Base-by-base conservation (phyloP, 2,113 vertebrate species). In the Hippocampus guttulatus region DNA sequence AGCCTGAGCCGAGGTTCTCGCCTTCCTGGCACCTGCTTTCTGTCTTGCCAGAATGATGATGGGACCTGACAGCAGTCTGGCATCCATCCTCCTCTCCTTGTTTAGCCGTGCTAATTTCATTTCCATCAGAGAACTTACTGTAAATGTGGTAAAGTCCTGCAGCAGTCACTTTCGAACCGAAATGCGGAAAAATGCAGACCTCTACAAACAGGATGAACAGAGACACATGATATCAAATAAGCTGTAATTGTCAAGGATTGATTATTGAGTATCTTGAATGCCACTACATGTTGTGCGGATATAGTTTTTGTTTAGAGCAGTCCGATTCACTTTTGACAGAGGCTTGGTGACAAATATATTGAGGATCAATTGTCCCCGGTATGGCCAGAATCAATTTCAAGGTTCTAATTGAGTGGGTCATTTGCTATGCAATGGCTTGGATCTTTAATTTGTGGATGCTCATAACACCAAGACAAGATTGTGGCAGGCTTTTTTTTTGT, bases 351-450 rank as follows among this genome's bases (percentile, higher is more conserved):
- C 76, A 81, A 85, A 89, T 83, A 83, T 85, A 86, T 88, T 84
- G 76, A 80, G 77, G 81, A 88, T 86, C 87, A 84, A 88, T 92
- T 88, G 88, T 90, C 87, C 88, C 79, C 73, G 12, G 81, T 87
- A 87, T 88, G 85, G 83, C 87, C 82, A 87, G 83, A 85, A 84
- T 91, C 90, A 84, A 85, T 91, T 90, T 91, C 88, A 90, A 79
- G 90, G 75, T 89, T 84, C 71, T 89, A 88, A 91, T 86, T 89
- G 88, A 88, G 84, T 84, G 87, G 76, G 83, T 89, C 84, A 85
- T 89, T 88, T 89, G 82, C 73, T 70, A 75, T 74, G 23, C 74
- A 84, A 80, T 77, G 82, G 78, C 68, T 87, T 88, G 83, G 81
- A 85, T 87, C 79, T 89, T 88, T 88, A 84, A 87, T 88, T 81